A percentile compares a stretch with the other conserved stretches of the same genome.
phyloP scores from a whole-genome alignment of 2,113 vertebrate species.

The Pedetes capensis region DNA sequence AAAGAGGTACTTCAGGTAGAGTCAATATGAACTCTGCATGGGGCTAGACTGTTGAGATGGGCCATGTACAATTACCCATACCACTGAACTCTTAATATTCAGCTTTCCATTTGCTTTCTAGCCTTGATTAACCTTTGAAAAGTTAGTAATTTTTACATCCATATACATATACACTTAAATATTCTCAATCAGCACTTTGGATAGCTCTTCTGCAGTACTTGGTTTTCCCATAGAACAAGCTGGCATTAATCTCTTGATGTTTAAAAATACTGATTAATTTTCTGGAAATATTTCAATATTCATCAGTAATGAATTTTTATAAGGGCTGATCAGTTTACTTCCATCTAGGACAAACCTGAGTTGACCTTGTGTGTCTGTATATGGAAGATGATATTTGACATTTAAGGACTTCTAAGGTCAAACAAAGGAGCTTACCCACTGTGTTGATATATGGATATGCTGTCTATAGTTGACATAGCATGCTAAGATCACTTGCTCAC shows the following conservation, averaged over 20 bases:
- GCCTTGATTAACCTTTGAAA: constrained; percentile 57
- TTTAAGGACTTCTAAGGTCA: constrained; percentile 65
- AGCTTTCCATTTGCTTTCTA: background rate
- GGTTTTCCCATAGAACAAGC: constrained; percentile 11
- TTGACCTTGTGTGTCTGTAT: constrained; percentile 29
- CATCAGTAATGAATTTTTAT: constrained; percentile 81
- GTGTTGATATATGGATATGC: background rate
- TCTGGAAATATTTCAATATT: constrained; percentile 75
- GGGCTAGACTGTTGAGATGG: background rate
- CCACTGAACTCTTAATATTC: background rate
- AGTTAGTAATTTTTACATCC: constrained; percentile 50
- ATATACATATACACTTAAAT: constrained; percentile 36
- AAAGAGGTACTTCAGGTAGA: constrained; percentile 51
- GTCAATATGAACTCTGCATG: constrained; percentile 47
- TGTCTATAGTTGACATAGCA: constrained; percentile 7
- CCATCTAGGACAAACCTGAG: constrained; percentile 29
- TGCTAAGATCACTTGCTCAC: background rate
- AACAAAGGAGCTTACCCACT: constrained; percentile 30
- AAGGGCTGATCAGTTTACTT: constrained; percentile 73
- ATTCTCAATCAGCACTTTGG: constrained; percentile 62
- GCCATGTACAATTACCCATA: background rate
- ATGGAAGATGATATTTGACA: constrained; percentile 48
- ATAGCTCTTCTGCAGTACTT: constrained; percentile 34
- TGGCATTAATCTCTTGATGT: constrained; percentile 59
- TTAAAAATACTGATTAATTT: constrained; percentile 74